These are phyloP conservation scores for Suncus etruscus DNA, from an alignment of 2,113 vertebrate genomes.

Conservation along the genomic window DNA sequence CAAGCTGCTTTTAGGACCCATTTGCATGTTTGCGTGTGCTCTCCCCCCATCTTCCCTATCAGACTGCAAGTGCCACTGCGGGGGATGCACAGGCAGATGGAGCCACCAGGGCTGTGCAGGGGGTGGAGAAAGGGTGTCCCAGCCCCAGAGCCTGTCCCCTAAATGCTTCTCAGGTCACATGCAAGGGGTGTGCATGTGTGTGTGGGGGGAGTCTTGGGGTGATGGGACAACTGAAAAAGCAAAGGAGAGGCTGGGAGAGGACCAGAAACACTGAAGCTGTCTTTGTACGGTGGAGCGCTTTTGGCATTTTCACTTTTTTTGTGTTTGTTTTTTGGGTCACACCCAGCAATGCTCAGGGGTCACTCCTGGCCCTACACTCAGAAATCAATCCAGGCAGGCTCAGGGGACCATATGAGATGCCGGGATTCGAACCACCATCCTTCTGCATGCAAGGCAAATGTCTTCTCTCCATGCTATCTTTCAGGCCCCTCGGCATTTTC, in stretches of 20 bases:
- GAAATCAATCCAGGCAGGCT: too few species aligned
- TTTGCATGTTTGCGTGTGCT: constrained; percentile 74
- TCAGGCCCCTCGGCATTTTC: too few species aligned
- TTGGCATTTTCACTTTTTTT: too few species aligned
- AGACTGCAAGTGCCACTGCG: constrained; percentile 42
- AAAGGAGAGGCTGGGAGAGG: background rate
- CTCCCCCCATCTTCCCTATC: constrained; percentile 31
- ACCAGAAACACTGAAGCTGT: background rate
- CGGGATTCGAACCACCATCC: too few species aligned
- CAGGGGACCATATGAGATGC: too few species aligned
- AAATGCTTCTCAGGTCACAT: background rate
- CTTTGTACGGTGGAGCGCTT: too few species aligned
- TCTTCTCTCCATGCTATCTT: too few species aligned
- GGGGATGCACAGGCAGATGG: constrained; percentile 35
- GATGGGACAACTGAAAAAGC: background rate
- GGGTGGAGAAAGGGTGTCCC: background rate
- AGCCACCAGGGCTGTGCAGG: background rate
- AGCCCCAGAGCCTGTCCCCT: background rate
- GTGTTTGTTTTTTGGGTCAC: too few species aligned
- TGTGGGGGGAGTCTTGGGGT: background rate
- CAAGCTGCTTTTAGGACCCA: constrained; percentile 77
- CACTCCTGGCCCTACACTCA: too few species aligned
- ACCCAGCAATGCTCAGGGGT: too few species aligned
- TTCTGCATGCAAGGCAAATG: too few species aligned
- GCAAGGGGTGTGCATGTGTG: background rate